phyloP scores from a whole-genome alignment of 1,140 invertebrate genomes.

The Atta colombica region DNA sequence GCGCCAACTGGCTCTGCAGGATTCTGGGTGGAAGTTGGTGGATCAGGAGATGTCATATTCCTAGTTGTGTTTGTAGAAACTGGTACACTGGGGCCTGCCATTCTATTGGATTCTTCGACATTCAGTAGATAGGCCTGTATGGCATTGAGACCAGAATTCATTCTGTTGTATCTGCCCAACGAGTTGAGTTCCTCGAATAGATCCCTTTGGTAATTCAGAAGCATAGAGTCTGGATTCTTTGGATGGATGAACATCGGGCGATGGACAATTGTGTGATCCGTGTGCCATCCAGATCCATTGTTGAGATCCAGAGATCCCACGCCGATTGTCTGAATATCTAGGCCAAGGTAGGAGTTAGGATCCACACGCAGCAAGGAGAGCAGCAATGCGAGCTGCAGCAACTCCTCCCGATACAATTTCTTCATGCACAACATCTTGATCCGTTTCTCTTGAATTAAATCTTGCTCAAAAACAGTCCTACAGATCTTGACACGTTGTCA shows the following conservation, averaged over 20 bases:
- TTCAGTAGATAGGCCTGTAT: slow-evolving; percentile 88
- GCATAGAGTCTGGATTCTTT: slow-evolving; percentile 91
- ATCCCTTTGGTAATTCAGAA: slow-evolving; percentile 91
- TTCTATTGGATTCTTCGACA: slow-evolving; percentile 80
- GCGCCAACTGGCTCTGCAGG: slow-evolving; percentile 67
- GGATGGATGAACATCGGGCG: slow-evolving; percentile 90
- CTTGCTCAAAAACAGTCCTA: slow-evolving; percentile 5
- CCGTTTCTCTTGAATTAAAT: background rate
- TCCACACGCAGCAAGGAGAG: slow-evolving; percentile 92
- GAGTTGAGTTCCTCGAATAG: slow-evolving; percentile 93
- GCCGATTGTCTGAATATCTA: slow-evolving; percentile 86
- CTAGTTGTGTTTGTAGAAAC: slow-evolving; percentile 71
- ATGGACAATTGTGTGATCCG: slow-evolving; percentile 86
- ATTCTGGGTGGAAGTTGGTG: slow-evolving; percentile 70
- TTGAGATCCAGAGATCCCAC: slow-evolving; percentile 88
- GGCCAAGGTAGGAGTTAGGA: slow-evolving; percentile 89
- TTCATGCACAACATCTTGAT: slow-evolving; percentile 90
- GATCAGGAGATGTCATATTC: slow-evolving; percentile 75
- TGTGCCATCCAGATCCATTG: slow-evolving; percentile 89
- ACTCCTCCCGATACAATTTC: slow-evolving; percentile 92
- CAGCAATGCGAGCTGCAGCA: slow-evolving; percentile 92
- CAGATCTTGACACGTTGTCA: slow-evolving; percentile 63
- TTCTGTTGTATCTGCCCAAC: slow-evolving; percentile 88
- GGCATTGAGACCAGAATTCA: slow-evolving; percentile 83
- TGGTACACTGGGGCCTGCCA: slow-evolving; percentile 76